A percentile compares a stretch with the other conserved stretches of the same genome.
Conservation (phyloP, 2,113 vertebrate species). For the Otolemur garnettii region DNA sequence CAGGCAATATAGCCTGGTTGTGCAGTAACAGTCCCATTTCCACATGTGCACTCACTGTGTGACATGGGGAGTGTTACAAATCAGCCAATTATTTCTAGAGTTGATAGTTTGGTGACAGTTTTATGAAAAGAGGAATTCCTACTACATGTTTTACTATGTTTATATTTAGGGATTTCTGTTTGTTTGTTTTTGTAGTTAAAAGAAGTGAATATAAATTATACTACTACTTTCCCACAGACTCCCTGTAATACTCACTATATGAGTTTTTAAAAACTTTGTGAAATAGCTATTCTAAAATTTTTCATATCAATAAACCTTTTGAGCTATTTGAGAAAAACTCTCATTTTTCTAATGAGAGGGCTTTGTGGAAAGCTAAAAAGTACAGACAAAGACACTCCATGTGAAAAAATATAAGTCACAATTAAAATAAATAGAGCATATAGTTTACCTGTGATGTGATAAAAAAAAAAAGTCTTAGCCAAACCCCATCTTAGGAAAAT, state of each 20-base stretch:
- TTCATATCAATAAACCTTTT: not conserved
- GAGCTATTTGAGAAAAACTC: not conserved
- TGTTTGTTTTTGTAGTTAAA: constrained; percentile 20
- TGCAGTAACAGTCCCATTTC: not conserved
- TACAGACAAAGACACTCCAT: not conserved
- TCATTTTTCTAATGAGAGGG: not conserved
- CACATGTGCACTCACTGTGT: not conserved
- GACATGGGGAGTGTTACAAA: not conserved
- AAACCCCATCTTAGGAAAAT: not conserved
- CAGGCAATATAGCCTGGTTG: too few species aligned
- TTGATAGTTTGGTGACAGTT: not conserved
- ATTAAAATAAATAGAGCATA: constrained; percentile 26
- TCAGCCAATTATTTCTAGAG: not conserved
- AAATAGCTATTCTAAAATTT: constrained; percentile 8
- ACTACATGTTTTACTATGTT: not conserved
- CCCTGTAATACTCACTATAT: not conserved
- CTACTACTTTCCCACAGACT: not conserved
- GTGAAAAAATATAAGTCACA: not conserved
- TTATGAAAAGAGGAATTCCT: not conserved
- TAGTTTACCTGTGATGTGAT: not conserved
- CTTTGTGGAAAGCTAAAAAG: not conserved
- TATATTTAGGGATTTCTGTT: not conserved
- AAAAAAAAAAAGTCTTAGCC: constrained; percentile 10
- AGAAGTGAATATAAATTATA: not conserved
- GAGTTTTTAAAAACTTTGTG: not conserved